These are phyloP conservation scores for Aviceda subcristata DNA, from an alignment of 2,113 vertebrate genomes.

Conservation along the genomic window DNA sequence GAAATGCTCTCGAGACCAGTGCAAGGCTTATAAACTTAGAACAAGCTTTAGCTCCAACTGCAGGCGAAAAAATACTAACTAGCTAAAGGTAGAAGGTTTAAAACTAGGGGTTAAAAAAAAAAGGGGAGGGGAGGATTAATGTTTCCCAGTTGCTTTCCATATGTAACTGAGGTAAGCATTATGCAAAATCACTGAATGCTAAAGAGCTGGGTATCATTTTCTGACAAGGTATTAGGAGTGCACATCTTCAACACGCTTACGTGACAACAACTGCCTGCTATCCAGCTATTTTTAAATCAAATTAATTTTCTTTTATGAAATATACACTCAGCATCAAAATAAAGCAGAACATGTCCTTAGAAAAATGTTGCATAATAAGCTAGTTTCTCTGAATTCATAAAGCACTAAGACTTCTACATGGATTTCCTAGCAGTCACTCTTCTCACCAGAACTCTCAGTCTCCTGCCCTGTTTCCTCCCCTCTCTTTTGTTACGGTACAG, in stretches of 20 bases:
- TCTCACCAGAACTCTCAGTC: background rate
- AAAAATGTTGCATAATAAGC: background rate
- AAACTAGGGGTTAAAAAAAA: background rate
- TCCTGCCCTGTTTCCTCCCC: background rate
- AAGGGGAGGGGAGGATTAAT: background rate
- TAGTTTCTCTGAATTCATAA: background rate
- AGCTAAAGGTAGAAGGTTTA: background rate
- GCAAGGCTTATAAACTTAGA: background rate
- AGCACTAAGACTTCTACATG: background rate
- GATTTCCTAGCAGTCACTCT: background rate
- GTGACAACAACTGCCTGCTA: background rate
- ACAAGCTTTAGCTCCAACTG: background rate
- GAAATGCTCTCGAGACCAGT: accelerated
- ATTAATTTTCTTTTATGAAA: background rate
- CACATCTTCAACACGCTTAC: background rate
- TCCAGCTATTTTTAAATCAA: background rate
- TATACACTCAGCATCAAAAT: background rate
- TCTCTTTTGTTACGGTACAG: constrained; percentile 7
- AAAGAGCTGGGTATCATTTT: background rate
- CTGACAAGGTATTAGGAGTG: background rate
- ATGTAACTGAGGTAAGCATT: background rate
- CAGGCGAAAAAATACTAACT: background rate
- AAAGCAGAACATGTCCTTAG: background rate
- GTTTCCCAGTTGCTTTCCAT: background rate
- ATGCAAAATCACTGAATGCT: background rate